These are phyloP conservation scores for Lepidochrysops patricia DNA, from an alignment of 2,888 invertebrate species.

Conservation along the genomic window DNA sequence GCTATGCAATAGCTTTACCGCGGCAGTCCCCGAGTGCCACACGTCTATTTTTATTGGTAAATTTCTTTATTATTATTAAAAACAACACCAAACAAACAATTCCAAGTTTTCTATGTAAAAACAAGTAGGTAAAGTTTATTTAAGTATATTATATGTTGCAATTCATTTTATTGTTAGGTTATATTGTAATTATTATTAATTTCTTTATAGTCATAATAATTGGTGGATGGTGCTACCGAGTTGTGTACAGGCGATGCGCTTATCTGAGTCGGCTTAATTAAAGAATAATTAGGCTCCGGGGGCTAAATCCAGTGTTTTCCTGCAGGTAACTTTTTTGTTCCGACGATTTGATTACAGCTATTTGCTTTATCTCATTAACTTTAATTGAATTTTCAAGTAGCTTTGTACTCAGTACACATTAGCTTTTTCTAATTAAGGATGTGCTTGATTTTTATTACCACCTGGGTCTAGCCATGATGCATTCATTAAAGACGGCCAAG, in stretches of 20 bases:
- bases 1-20: too few species aligned
- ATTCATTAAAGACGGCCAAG: too few species aligned
- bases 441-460: neutral
- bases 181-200: neutral
- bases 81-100: too few species aligned
- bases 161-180: neutral
- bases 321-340: slow-evolving; percentile 15
- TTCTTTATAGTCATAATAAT: neutral
- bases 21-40: too few species aligned
- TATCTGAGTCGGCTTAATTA: slow-evolving; percentile 26
- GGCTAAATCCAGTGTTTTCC: slow-evolving; percentile 22
- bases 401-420: neutral
- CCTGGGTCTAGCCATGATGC: too few species aligned
- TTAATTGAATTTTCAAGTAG: slow-evolving; percentile 13
- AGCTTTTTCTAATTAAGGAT: neutral
- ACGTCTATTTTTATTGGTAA: too few species aligned
- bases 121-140: neutral
- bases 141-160: neutral
- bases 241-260: neutral
- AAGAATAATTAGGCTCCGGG: slow-evolving; percentile 27
- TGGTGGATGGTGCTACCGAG: neutral
- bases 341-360: slow-evolving; percentile 17
- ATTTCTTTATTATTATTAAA: too few species aligned
- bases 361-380: slow-evolving; percentile 18
- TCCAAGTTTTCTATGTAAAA: too few species aligned